Evolutionary conservation across 2,888 invertebrate genomes (phyloP).

Genomic region (Dryobota labecula): DNA sequence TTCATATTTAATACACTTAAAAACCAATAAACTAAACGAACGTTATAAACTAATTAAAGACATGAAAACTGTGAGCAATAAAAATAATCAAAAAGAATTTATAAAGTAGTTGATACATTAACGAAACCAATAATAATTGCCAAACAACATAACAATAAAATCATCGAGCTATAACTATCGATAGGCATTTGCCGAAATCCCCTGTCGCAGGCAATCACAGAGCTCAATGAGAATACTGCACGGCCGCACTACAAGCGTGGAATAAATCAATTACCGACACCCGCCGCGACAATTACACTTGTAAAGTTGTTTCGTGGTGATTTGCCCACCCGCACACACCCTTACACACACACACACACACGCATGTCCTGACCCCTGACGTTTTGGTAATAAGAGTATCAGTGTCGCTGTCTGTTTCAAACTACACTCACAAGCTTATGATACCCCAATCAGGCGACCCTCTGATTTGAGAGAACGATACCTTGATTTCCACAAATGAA

Average conservation of each 20-base stretch:
- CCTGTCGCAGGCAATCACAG: slow-evolving; percentile 65
- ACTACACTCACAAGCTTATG: slow-evolving; percentile 83
- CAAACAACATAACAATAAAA: slow-evolving; percentile 57
- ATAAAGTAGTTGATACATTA: not conserved
- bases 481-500: slow-evolving; percentile 54
- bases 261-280: slow-evolving; percentile 87
- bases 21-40: not conserved
- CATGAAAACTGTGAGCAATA: not conserved
- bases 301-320: slow-evolving; percentile 83
- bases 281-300: slow-evolving; percentile 85
- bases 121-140: slow-evolving; percentile 44
- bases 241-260: slow-evolving; percentile 67
- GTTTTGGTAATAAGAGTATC: slow-evolving; percentile 81
- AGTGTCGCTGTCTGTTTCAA: slow-evolving; percentile 81
- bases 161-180: slow-evolving; percentile 54
- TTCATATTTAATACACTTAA: too few species aligned
- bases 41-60: not conserved
- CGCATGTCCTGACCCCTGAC: slow-evolving; percentile 76
- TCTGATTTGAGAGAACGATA: slow-evolving; percentile 76
- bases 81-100: not conserved
- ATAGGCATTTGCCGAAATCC: slow-evolving; percentile 63
- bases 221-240: slow-evolving; percentile 63
- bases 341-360: slow-evolving; percentile 54
- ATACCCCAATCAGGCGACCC: slow-evolving; percentile 85
- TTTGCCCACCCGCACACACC: slow-evolving; percentile 74